A percentile compares a stretch with the other conserved stretches of the same genome.
These are phyloP conservation scores for Melanotaenia pygmaea DNA, from an alignment of 2,797 vertebrate species.

Conservation along the genomic window DNA sequence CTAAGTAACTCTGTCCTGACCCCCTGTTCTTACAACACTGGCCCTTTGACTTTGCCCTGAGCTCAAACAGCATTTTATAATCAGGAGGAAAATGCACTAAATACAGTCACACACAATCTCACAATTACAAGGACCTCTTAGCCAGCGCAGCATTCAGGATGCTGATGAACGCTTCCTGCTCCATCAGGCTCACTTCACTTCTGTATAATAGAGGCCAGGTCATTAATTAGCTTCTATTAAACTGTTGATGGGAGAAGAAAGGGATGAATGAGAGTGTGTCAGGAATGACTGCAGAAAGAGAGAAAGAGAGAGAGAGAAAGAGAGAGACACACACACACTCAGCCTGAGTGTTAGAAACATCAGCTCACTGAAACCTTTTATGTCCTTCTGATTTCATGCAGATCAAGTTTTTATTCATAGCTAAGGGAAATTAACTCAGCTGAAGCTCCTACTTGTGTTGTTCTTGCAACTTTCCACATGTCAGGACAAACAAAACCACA, in stretches of 20 bases:
- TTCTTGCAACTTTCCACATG: slow-evolving; percentile 2
- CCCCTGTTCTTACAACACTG: neutral
- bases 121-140: slow-evolving; percentile 13
- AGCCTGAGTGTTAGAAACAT: slow-evolving; percentile 12
- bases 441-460: slow-evolving; percentile 40
- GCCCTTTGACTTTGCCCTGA: slow-evolving; percentile 1
- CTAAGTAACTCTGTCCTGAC: neutral
- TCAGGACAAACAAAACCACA: slow-evolving; percentile 14
- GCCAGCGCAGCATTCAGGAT: slow-evolving; percentile 14
- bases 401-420: slow-evolving; percentile 29
- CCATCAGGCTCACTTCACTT: slow-evolving; percentile 38
- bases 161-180: slow-evolving; percentile 21
- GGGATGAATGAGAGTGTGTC: slow-evolving; percentile 1
- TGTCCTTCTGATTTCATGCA: slow-evolving; percentile 44
- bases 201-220: slow-evolving; percentile 43
- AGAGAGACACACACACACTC: neutral
- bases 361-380: slow-evolving; percentile 37
- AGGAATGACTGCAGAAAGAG: neutral
- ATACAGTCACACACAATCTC: neutral
- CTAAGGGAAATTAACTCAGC: slow-evolving; percentile 50
- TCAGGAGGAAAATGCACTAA: neutral
- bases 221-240: slow-evolving; percentile 64
- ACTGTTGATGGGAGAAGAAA: slow-evolving; percentile 20
- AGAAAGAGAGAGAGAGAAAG: neutral
- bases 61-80: slow-evolving; percentile 10